Conservation (phyloP, 2,888 invertebrate genomes). For the Heliconius charithonia region DNA sequence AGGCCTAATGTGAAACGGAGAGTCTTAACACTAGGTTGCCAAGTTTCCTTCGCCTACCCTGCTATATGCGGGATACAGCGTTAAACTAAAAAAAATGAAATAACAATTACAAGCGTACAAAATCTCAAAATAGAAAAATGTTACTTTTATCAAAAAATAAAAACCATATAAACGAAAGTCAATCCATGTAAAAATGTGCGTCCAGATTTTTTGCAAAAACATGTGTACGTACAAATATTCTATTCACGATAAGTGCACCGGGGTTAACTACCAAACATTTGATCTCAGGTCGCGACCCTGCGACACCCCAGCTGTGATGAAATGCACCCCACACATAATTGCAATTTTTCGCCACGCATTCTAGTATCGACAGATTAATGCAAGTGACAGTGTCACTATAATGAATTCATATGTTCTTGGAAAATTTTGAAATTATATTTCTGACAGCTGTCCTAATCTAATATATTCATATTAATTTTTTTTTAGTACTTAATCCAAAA, state of each 20-base stretch:
- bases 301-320: constrained; percentile 60
- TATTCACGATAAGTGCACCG: constrained; percentile 57
- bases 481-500: neutral
- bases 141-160: neutral
- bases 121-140: neutral
- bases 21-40: too few relatives aligned
- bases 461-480: neutral
- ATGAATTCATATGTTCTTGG: constrained; percentile 36
- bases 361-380: constrained; percentile 49
- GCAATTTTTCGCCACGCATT: constrained; percentile 67
- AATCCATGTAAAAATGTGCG: neutral
- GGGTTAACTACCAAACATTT: constrained; percentile 60
- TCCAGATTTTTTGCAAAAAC: neutral
- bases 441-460: neutral
- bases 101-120: too few relatives aligned
- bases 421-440: constrained; percentile 13
- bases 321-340: constrained; percentile 72
- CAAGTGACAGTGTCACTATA: constrained; percentile 39
- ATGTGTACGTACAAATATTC: constrained; percentile 17
- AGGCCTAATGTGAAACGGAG: too few relatives aligned
- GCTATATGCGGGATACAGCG: too few relatives aligned
- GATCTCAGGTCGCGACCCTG: constrained; percentile 67
- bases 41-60: too few relatives aligned
- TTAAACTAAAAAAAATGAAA: too few relatives aligned
- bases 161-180: neutral